phyloP scores from a whole-genome alignment of 2,797 vertebrate species.

The Sebastes flavidus region DNA sequence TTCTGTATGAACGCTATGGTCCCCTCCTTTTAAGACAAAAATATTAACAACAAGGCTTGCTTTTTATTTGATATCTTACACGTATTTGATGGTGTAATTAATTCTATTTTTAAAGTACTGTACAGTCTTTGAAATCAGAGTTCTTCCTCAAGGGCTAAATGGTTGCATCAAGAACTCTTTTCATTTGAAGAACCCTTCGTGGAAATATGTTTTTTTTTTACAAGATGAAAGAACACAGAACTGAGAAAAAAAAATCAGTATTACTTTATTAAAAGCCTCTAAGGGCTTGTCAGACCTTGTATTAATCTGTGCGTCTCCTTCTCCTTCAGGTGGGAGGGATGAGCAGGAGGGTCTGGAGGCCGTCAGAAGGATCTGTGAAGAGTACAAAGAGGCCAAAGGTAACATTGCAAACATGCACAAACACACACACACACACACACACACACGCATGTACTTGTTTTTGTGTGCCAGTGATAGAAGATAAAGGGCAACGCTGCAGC shows the following conservation, averaged over 20 bases:
- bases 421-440: background rate
- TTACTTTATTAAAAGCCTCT: slow-evolving; percentile 26
- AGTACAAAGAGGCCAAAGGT: slow-evolving; percentile 87
- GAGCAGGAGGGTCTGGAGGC: slow-evolving; percentile 81
- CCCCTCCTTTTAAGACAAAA: background rate
- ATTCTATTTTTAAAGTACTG: background rate
- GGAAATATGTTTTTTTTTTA: slow-evolving; percentile 10
- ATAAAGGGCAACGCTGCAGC: slow-evolving; percentile 54
- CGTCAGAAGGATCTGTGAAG: slow-evolving; percentile 82
- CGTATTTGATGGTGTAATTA: slow-evolving; percentile 3
- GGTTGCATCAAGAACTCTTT: background rate
- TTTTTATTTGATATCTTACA: slow-evolving; percentile 1
- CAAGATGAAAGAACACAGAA: slow-evolving; percentile 25
- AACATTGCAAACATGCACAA: slow-evolving; percentile 39
- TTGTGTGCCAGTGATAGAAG: slow-evolving; percentile 35
- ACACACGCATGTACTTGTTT: slow-evolving; percentile 18
- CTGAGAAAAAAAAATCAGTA: background rate
- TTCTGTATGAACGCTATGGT: background rate
- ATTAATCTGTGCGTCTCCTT: slow-evolving; percentile 37
- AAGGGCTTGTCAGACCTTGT: slow-evolving; percentile 21
- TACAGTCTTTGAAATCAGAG: background rate
- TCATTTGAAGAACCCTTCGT: background rate
- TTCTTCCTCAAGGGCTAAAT: background rate
- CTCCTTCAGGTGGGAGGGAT: slow-evolving; percentile 84
- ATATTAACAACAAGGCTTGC: background rate